Conservation (phyloP, 1,140 invertebrate species). For the Euura lappo region DNA sequence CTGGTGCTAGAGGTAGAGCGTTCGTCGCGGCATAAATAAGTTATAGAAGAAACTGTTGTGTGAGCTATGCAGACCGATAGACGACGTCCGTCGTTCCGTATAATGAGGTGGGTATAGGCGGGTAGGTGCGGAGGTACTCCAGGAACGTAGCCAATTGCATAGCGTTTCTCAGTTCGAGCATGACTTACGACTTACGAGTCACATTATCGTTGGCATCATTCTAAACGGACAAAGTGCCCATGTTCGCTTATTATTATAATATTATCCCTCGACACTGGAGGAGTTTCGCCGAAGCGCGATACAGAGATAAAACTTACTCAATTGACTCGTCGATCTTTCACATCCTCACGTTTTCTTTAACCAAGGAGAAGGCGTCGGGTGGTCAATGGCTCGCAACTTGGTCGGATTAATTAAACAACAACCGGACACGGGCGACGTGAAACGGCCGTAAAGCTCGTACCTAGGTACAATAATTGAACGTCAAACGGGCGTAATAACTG, state of each 20-base stretch:
- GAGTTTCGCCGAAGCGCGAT: not conserved
- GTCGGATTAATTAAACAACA: not conserved
- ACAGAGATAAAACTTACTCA: not conserved
- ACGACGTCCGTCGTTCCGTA: not conserved
- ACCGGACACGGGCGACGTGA: not conserved
- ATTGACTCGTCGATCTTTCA: not conserved
- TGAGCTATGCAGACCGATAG: not conserved
- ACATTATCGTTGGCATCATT: not conserved
- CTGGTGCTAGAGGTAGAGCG: too few species aligned
- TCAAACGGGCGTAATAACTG: not conserved
- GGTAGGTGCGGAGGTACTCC: not conserved
- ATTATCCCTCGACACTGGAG: not conserved
- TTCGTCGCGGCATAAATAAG: not conserved
- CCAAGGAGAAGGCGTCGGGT: not conserved
- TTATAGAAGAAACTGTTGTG: not conserved
- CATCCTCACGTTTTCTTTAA: not conserved
- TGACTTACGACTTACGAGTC: slow-evolving; percentile 6
- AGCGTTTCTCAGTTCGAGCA: not conserved
- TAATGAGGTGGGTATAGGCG: not conserved
- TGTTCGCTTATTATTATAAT: not conserved
- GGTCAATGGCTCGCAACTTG: not conserved
- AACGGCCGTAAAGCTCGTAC: not conserved
- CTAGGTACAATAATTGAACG: slow-evolving; percentile 2
- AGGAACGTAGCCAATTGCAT: not conserved
- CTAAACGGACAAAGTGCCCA: not conserved